Conservation (phyloP, 2,888 invertebrate species). For the Athrips mouffetella region DNA sequence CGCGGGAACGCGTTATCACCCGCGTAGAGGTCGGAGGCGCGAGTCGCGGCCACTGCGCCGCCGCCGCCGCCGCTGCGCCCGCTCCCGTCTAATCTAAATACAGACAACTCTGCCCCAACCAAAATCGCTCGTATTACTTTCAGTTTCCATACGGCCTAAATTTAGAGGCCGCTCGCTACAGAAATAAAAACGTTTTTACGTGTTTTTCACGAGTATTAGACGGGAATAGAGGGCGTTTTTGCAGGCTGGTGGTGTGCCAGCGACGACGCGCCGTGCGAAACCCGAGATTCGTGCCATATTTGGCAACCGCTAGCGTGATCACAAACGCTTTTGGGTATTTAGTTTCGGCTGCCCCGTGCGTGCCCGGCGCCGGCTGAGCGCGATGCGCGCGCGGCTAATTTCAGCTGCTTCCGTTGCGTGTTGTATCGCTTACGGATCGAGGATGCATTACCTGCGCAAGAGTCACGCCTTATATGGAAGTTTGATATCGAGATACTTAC, state of each 20-base stretch:
- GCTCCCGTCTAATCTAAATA: conserved; percentile 71
- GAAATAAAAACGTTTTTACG: conserved; percentile 76
- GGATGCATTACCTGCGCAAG: conserved; percentile 42
- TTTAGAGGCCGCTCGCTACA: conserved; percentile 73
- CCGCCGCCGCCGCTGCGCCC: conserved; percentile 36
- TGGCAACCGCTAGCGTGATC: conserved; percentile 61
- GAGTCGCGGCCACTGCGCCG: conserved; percentile 28
- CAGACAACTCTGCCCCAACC: conserved; percentile 71
- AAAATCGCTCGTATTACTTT: conserved; percentile 76
- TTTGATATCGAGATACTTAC: conserved; percentile 14
- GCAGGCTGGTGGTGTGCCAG: conserved; percentile 59
- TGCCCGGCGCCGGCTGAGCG: conserved; percentile 25
- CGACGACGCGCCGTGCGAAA: conserved; percentile 57
- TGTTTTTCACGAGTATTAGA: conserved; percentile 64
- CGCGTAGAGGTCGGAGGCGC: conserved; percentile 27
- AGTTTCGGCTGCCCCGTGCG: conserved; percentile 54
- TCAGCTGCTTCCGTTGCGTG: conserved; percentile 50
- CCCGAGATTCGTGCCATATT: conserved; percentile 75
- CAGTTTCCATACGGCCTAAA: conserved; percentile 75
- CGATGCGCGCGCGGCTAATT: conserved; percentile 47
- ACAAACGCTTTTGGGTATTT: conserved; percentile 69
- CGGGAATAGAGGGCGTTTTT: conserved; percentile 65
- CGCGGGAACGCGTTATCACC: conserved; percentile 29
- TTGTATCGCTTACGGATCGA: conserved; percentile 28
- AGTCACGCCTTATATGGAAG: conserved; percentile 42